phyloP scores from a whole-genome alignment of 2,888 invertebrate species.

The Dexiosoma caninum region DNA sequence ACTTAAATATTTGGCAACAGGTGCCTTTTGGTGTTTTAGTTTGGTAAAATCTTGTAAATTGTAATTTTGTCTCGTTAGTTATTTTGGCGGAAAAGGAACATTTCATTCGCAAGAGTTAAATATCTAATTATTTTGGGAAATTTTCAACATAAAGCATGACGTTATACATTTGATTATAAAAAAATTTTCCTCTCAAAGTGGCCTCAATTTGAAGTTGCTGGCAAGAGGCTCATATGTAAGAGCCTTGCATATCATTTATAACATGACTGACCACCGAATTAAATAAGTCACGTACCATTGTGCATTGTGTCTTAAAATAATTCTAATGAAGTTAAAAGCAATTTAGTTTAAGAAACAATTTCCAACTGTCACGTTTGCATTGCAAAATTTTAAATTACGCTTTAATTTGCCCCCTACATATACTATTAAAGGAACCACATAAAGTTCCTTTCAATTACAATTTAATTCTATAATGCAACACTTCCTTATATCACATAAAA shows the following conservation, averaged over 20 bases:
- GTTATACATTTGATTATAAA: too few species aligned
- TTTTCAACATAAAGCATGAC: not conserved
- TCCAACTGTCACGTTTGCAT: slow-evolving; percentile 4
- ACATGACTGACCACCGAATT: too few species aligned
- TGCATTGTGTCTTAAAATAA: not conserved
- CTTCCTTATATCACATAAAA: slow-evolving; percentile 5
- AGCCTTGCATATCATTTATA: too few species aligned
- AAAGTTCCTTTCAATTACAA: slow-evolving; percentile 11
- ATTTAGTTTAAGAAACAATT: not conserved
- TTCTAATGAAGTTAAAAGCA: not conserved
- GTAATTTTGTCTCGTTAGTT: slow-evolving; percentile 32
- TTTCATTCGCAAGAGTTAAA: not conserved
- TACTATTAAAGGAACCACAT: slow-evolving; percentile 28
- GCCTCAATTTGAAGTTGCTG: not conserved
- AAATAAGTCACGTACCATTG: too few species aligned
- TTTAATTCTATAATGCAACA: slow-evolving; percentile 11
- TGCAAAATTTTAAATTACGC: slow-evolving; percentile 14
- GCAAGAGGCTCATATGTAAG: too few species aligned
- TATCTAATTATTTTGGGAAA: not conserved
- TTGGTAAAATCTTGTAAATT: slow-evolving; percentile 20
- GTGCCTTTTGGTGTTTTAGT: slow-evolving; percentile 33
- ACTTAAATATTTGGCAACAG: slow-evolving; percentile 43
- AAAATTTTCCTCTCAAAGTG: not conserved
- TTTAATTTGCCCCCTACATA: slow-evolving; percentile 32
- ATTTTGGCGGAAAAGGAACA: slow-evolving; percentile 9